Base-by-base conservation (phyloP, 2,113 vertebrate genomes). In the Saccopteryx bilineata region DNA sequence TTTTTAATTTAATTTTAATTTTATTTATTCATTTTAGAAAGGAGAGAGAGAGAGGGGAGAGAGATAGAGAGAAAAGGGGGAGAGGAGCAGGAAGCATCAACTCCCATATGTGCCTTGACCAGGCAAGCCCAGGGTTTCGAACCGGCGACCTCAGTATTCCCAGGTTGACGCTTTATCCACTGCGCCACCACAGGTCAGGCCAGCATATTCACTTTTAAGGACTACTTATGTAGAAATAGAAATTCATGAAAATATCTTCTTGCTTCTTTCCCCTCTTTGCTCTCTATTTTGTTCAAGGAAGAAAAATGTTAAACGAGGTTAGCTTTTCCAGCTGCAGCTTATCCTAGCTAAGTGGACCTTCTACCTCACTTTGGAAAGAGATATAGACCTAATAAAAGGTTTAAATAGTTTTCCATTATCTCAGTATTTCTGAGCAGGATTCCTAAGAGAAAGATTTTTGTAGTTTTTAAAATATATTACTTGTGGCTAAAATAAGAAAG, bases 401-500 rank as follows among this genome's bases (percentile, higher is more conserved):
- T 26, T 24, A 89, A 87, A 68, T 72, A 17, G 15, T 76, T 46
- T 89, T 17, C 9, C 4, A 5, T 86, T 58, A 31, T 63, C 39
- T 88, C 71, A 28, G 46, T n/a, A 58, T 91, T 69, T 80, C 72
- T 92, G 79, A 82, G 21, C 60, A 15, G 31, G 8, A 24, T 54
- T 58, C 12, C 71, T 91, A 66, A 69, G 82, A 79, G 17, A 58
- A 91, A 68, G 9, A 9, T 52, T 31, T 81, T 65, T 85, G 18
- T 85, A 54, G 74, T 92, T 28, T 33, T 2, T 83, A 78, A 87
- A 81, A 72, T 58, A 60, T 28, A 17, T 82, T 83, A 33, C 23
- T 91, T 63, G 79, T 65, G 9, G 65, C 61, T 74, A 56, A 74
- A 81, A 48, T 80, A 92, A 88, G 79, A 65, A 72, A 74, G 17